Percentiles rank a stretch among this genome's conserved stretches.
phyloP scores from a whole-genome alignment of 1,140 invertebrate genomes.

The Prorops nasuta region DNA sequence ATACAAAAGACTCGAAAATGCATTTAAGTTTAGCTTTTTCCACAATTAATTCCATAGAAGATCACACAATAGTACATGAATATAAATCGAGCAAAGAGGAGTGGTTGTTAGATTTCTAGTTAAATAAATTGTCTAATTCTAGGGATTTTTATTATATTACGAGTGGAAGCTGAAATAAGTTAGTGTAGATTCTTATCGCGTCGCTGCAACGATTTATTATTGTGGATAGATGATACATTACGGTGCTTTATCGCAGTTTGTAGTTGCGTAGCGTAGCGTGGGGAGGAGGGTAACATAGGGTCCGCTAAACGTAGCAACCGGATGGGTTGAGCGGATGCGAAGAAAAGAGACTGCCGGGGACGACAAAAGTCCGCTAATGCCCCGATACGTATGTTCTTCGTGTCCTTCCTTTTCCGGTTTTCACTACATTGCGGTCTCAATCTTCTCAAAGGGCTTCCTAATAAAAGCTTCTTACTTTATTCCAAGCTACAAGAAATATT shows the following conservation, averaged over 20 bases:
- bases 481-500: too few species aligned
- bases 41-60: too few species aligned
- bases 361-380: slow-evolving; percentile 51
- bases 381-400: slow-evolving; percentile 50
- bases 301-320: slow-evolving; percentile 10
- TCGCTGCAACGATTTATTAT: slow-evolving; percentile 28
- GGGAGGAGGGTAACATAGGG: slow-evolving; percentile 15
- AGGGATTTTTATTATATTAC: too few species aligned
- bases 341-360: slow-evolving; percentile 8
- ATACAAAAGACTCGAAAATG: too few species aligned
- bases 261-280: too few species aligned
- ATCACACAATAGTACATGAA: too few species aligned
- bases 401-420: slow-evolving; percentile 25
- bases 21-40: too few species aligned
- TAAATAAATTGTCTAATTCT: too few species aligned
- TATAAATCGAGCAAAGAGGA: too few species aligned
- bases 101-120: too few species aligned
- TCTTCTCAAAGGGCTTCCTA: too few species aligned
- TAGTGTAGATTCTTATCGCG: slow-evolving; percentile 28
- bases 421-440: slow-evolving; percentile 33
- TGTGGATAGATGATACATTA: slow-evolving; percentile 27
- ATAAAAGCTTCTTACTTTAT: too few species aligned
- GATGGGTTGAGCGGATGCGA: slow-evolving; percentile 22
- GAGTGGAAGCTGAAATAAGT: slow-evolving; percentile 31
- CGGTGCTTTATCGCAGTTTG: slow-evolving; percentile 28